Base-by-base conservation (phyloP, 2,113 vertebrate species). In the Dryoscopus gambensis region DNA sequence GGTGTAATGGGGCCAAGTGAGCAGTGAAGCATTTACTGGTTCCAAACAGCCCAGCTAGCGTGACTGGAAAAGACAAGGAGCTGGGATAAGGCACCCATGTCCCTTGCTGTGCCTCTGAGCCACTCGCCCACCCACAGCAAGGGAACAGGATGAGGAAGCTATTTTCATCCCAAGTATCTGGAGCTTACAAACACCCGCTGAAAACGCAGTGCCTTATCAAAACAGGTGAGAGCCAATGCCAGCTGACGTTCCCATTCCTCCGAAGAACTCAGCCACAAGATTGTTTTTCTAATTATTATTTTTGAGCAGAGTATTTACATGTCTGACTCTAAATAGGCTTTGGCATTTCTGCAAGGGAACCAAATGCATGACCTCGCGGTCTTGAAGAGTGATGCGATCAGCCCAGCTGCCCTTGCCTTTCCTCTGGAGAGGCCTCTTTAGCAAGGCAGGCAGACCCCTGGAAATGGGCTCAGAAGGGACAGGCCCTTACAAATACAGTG, bases 281-380 rank as follows among this genome's bases (percentile, higher is more conserved):
- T 0, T 59, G 24, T 13, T 18, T 50, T 71, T 37, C 81, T 39
- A 70, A 64, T 64, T 87, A 57, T 60, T 82, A 69, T 92, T 90
- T 60, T 74, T 60, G 44, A 95, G 49, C 6, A 0, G 28, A 55
- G 12, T 60, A 82, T 68, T 83, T 71, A 78, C 60, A 49, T 7
- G 9, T 28, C 53, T 78, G 73, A 81, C 67, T 83, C 87, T 75
- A 88, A 69, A 67, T 2, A 86, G 64, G 68, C 83, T 84, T 59
- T 47, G 53, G 83, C 37, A 69, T 82, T 84, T 83, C 76, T 80
- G 85, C 69, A 67, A 89, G 55, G 16, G n/a, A 40, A 85, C 55
- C 18, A 2, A 77, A 52, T 6, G 16, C 6, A 1, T 10, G 33
- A 68, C 69, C 56, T 30, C 1, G 0, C 0, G 0, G 10, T 47